Base-by-base conservation (phyloP, 2,888 invertebrate genomes). In the Xylota sylvarum region DNA sequence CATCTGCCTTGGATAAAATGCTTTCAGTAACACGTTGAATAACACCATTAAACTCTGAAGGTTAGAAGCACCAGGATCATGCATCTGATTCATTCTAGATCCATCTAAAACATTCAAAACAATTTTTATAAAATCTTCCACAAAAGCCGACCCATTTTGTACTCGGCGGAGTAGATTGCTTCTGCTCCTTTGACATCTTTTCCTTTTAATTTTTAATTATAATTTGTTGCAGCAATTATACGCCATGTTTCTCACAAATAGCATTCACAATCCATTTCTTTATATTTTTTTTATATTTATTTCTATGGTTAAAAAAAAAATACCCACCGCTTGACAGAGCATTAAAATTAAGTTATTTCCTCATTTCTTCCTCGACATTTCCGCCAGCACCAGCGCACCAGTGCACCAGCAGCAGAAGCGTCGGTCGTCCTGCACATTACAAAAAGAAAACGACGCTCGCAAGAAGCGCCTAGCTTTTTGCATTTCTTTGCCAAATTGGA, bases 321-420 rank as follows among this genome's bases (percentile, higher is more conserved):
- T 55, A 67, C 62, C 77, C 60, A 46, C 37, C 17, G 40, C 79
- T 67, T 72, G 56, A 70, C 60, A 72, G 60, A 85, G 60, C 48
- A 82, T 82, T 82, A 82, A 86, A 86, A 86, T 86, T 86, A 86
- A 86, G 86, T 82, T 86, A 86, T 86, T 86, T 82, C 78, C 81
- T 86, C 82, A 82, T 86, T 82, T 86, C 70, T 81, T 85, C 72
- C 81, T 80, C 62, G 64, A 85, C 84, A 80, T 74, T 74, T 85
- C 76, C 67, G 60, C 64, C 69, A 74, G 62, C 67, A 69, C 30
- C 60, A 64, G 35, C 17, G n/a, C 48, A 40, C 2, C 23, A n/a
- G 23, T 23, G 62, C 67, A 69, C 30, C 60, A 60, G 9, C 52
- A 43, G 30, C 46, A 17, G 46, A 14, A 17, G 50, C n/a, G 37